Conservation (phyloP, 2,888 invertebrate genomes). For the Agriopis aurantiaria region DNA sequence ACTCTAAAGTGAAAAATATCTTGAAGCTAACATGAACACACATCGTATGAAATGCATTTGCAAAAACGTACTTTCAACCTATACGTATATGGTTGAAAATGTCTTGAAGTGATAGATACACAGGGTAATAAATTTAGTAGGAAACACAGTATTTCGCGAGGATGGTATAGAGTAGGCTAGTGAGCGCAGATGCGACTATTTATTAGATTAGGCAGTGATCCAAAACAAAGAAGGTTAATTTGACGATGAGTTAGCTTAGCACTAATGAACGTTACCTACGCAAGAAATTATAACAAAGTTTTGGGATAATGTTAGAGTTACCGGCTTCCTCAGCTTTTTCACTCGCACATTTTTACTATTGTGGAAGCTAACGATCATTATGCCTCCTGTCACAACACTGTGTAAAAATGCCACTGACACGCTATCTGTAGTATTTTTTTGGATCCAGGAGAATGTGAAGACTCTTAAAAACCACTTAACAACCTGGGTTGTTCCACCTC, state of each 20-base stretch:
- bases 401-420: too few species aligned
- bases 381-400: too few species aligned
- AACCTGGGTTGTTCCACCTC: too few species aligned
- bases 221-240: conserved; percentile 6
- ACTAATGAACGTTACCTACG: too few species aligned
- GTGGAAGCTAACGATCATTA: too few species aligned
- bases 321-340: too few species aligned
- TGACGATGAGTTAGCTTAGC: not conserved
- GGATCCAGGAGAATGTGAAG: too few species aligned
- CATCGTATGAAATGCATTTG: not conserved
- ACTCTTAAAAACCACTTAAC: too few species aligned
- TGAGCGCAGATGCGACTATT: conserved; percentile 34
- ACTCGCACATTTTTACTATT: too few species aligned
- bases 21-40: conserved; percentile 6
- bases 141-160: conserved; percentile 60
- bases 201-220: conserved; percentile 15
- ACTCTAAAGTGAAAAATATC: not conserved
- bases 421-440: too few species aligned
- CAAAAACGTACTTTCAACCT: not conserved
- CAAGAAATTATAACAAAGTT: too few species aligned
- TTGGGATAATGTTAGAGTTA: too few species aligned
- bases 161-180: conserved; percentile 46
- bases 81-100: conserved; percentile 27
- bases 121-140: conserved; percentile 65
- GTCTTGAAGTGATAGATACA: conserved; percentile 39